phyloP scores from a whole-genome alignment of 2,888 invertebrate species.

The Drosophila melanosoma region DNA sequence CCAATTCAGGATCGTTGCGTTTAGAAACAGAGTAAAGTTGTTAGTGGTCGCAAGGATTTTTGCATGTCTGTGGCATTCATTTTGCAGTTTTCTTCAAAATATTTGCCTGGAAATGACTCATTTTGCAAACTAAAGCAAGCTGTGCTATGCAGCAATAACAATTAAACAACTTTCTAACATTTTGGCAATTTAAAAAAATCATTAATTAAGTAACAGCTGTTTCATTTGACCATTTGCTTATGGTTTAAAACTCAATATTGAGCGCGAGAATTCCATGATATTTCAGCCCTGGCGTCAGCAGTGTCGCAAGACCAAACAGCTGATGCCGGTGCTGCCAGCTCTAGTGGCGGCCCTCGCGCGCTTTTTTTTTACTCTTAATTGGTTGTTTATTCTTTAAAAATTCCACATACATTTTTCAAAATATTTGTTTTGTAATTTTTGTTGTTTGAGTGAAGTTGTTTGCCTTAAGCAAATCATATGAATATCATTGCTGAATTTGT shows the following conservation, averaged over 20 bases:
- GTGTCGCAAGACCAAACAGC: conserved; percentile 48
- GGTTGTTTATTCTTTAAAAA: neutral
- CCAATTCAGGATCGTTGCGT: neutral
- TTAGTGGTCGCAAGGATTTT: neutral
- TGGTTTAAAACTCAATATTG: conserved; percentile 18
- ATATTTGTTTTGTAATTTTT: neutral
- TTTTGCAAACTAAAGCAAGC: neutral
- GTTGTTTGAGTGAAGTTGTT: neutral
- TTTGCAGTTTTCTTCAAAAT: neutral
- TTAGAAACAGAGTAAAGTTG: neutral
- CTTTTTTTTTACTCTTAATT: conserved; percentile 17
- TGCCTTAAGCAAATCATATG: neutral
- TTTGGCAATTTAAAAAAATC: conserved; percentile 15
- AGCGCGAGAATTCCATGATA: conserved; percentile 9
- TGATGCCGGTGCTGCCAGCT: conserved; percentile 43
- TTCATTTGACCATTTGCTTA: conserved; percentile 14
- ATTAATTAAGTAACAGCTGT: conserved; percentile 38
- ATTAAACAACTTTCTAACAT: conserved; percentile 17
- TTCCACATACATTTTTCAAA: neutral
- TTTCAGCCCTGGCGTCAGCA: conserved; percentile 46
- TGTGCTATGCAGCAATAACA: neutral
- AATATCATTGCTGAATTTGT: conserved; percentile 3
- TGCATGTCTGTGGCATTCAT: neutral
- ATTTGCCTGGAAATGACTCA: neutral
- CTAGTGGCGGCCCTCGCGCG: conserved; percentile 28